Conservation (phyloP, 2,797 vertebrate genomes). For the Podarcis siculus region DNA sequence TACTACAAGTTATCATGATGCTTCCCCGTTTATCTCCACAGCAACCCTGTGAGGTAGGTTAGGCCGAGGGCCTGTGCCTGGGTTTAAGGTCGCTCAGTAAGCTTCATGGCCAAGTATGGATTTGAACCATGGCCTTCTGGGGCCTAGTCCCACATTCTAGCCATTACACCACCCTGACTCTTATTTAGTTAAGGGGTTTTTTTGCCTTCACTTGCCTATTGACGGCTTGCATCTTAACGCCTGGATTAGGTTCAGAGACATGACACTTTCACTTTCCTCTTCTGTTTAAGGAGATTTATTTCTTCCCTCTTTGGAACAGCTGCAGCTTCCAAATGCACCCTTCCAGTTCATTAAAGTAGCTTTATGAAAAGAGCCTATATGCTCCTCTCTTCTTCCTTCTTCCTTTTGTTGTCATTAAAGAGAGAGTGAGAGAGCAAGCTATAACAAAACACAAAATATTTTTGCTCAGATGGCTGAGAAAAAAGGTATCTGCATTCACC, state of each 20-base stretch:
- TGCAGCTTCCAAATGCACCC: not conserved
- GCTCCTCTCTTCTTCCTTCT: not conserved
- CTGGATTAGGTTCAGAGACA: not conserved
- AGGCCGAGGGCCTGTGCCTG: not conserved
- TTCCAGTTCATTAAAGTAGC: constrained; percentile 1
- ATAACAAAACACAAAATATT: not conserved
- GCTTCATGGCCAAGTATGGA: no score
- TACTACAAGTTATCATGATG: no score
- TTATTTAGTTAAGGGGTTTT: no score
- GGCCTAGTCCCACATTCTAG: not conserved
- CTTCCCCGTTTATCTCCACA: not conserved
- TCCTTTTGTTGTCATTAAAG: not conserved
- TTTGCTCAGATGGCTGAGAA: not conserved
- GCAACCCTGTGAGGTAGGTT: not conserved
- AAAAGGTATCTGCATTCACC: not conserved
- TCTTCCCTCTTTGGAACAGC: not conserved
- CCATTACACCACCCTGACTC: not conserved
- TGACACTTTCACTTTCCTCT: not conserved
- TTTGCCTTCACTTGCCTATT: not conserved
- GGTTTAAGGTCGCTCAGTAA: no score
- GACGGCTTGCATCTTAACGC: not conserved
- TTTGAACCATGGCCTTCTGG: not conserved
- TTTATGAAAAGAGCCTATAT: not conserved
- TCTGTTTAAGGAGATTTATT: not conserved
- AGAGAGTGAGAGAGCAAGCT: not conserved